Evolutionary conservation across 2,113 vertebrate genomes (phyloP).

Genomic region (Athene noctua): DNA sequence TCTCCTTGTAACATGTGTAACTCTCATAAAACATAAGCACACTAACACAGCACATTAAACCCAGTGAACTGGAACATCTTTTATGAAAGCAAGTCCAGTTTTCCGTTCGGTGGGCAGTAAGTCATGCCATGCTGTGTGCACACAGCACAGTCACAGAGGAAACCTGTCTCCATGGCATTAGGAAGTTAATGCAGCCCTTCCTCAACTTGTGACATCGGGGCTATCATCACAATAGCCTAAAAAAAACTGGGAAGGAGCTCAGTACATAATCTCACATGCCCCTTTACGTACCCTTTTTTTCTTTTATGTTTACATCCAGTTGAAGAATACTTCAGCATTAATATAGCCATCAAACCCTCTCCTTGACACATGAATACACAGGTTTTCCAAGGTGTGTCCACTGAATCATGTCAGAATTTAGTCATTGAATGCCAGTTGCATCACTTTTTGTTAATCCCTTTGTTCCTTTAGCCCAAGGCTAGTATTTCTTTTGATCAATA

Average conservation of each 20-base stretch:
- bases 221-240: neutral
- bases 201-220: neutral
- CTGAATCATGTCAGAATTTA: slow-evolving; percentile 15
- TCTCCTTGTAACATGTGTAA: neutral
- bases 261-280: neutral
- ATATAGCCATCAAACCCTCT: neutral
- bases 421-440: neutral
- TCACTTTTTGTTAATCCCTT: slow-evolving; percentile 20
- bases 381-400: neutral
- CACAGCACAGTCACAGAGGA: neutral
- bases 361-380: neutral
- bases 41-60: neutral
- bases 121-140: neutral
- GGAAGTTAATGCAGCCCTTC: neutral
- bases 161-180: neutral
- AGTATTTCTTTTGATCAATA: slow-evolving; percentile 43
- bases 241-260: neutral
- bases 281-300: neutral
- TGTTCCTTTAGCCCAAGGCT: slow-evolving; percentile 37
- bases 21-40: neutral
- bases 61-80: neutral
- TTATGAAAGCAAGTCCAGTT: neutral
- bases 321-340: neutral
- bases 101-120: neutral
- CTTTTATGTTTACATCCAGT: neutral